Base-by-base conservation (phyloP, 2,797 vertebrate genomes). In the Sebastes melanostomus region DNA sequence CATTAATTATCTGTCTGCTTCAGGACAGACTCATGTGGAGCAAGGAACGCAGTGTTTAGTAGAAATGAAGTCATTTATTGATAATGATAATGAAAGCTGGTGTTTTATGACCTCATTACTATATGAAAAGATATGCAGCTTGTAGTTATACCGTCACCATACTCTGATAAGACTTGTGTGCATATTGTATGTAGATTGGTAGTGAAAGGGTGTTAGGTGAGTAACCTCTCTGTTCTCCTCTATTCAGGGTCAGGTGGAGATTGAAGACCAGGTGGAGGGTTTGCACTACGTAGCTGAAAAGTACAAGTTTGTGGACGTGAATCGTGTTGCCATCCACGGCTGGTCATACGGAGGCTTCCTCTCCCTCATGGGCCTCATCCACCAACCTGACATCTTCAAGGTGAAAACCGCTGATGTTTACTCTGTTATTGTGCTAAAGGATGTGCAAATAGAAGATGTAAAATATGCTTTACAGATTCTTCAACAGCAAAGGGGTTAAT, bases 281-380 rank as follows among this genome's bases (percentile, higher is more conserved):
- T 94, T 99, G 87, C 96, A 97, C 90, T 98, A 97, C 2, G 95
- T 98, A 78, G 97, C 98, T 5, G 96, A 98, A 78, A 98, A 97
- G 90, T 98, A 98, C 52, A 97, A 97, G 91, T 99, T 98, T 92
- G 90, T 99, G 5, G 98, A 99, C 93, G 87, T 98, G 92, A 97
- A 93, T 93, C 97, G 98, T 0, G 97, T 99, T 0, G 98, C 98
- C 90, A 98, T 99, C 88, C 98, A 99, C 0, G 98, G 98, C 89
- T 99, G 98, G 98, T 99, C 98, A 0, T 99, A 99, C 0, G 98
- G 98, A n/a, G 98, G 98, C 32, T 99, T 98, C 75, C 96, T 99
- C 8, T 98, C 98, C 27, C 98, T 99, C 82, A 98, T 99, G 98
- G 98, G 97, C 25, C 97, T 99, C 65, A 96, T 99, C 88, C 98